Percentiles rank a stretch among this genome's conserved stretches.
phyloP scores from a whole-genome alignment of 2,888 invertebrate genomes.

The Melanophora roralis region DNA sequence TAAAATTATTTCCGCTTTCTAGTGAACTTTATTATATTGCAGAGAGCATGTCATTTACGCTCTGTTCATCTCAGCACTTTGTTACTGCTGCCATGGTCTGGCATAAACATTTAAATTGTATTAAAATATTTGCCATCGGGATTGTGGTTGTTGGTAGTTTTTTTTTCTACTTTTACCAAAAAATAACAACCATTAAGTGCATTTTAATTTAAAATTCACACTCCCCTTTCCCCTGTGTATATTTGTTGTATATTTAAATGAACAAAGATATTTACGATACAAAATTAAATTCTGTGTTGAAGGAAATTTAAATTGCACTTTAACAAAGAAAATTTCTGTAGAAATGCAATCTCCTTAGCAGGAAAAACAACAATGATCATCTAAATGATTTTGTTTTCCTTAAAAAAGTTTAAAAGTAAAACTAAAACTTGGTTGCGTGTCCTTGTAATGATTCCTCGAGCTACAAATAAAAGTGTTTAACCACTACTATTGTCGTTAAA shows the following conservation, averaged over 20 bases:
- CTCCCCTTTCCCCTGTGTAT: background rate
- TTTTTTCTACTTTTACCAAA: background rate
- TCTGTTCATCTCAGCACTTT: background rate
- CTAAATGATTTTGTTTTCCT: background rate
- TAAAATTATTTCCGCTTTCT: constrained; percentile 53
- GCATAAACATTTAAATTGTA: constrained; percentile 33
- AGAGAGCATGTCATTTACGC: constrained; percentile 32
- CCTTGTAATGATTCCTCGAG: too few species aligned
- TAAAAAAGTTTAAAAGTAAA: too few species aligned
- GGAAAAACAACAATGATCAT: background rate
- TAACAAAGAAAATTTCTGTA: background rate
- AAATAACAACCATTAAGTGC: background rate
- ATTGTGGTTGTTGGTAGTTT: background rate
- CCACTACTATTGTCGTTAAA: too few species aligned
- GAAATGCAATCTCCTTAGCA: background rate
- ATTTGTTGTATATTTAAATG: too few species aligned
- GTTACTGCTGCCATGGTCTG: background rate
- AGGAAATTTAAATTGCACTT: background rate
- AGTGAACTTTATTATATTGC: constrained; percentile 45
- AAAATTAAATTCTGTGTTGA: background rate
- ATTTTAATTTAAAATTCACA: background rate
- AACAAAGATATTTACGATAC: background rate
- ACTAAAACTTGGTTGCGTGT: too few species aligned
- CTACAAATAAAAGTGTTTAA: too few species aligned
- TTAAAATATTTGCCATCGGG: background rate